Percentiles rank a stretch among this genome's conserved stretches.
These are phyloP conservation scores for Bombus pyrosoma DNA, from an alignment of 1,140 invertebrate species.

Conservation along the genomic window DNA sequence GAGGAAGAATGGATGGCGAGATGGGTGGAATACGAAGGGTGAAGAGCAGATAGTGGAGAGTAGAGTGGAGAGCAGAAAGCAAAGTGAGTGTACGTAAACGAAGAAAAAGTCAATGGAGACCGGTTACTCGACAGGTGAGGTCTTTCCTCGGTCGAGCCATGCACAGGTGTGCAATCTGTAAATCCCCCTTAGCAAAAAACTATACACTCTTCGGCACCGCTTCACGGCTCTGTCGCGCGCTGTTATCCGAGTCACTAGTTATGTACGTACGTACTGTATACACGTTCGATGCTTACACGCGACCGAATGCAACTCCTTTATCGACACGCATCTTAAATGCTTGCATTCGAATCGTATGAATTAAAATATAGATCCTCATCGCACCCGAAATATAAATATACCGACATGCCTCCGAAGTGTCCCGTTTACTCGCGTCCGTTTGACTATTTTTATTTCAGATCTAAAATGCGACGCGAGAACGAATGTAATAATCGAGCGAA, in stretches of 20 bases:
- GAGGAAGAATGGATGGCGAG: conserved; percentile 1
- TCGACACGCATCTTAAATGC: not conserved
- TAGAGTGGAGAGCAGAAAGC: conserved; percentile 41
- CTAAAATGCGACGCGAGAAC: not conserved
- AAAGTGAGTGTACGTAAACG: conserved; percentile 73
- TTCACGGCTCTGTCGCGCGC: conserved; percentile 42
- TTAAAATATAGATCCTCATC: not conserved
- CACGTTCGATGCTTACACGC: not conserved
- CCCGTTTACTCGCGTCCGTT: too few relatives aligned
- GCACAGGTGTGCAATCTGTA: conserved; percentile 81
- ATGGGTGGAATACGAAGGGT: not conserved
- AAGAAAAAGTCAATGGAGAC: conserved; percentile 81
- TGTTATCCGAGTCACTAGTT: conserved; percentile 21
- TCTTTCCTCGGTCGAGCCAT: conserved; percentile 77
- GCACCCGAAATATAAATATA: too few relatives aligned
- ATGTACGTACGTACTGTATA: conserved; percentile 1
- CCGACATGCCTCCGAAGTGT: too few relatives aligned
- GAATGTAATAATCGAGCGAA: not conserved
- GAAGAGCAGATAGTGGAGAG: conserved; percentile 23
- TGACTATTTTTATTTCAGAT: too few relatives aligned
- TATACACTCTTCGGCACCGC: conserved; percentile 65
- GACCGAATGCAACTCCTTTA: not conserved
- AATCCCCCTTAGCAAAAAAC: conserved; percentile 78
- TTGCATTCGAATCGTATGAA: not conserved
- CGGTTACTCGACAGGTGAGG: conserved; percentile 81